Base-by-base conservation (phyloP, 2,797 vertebrate genomes). In the Saguinus oedipus region DNA sequence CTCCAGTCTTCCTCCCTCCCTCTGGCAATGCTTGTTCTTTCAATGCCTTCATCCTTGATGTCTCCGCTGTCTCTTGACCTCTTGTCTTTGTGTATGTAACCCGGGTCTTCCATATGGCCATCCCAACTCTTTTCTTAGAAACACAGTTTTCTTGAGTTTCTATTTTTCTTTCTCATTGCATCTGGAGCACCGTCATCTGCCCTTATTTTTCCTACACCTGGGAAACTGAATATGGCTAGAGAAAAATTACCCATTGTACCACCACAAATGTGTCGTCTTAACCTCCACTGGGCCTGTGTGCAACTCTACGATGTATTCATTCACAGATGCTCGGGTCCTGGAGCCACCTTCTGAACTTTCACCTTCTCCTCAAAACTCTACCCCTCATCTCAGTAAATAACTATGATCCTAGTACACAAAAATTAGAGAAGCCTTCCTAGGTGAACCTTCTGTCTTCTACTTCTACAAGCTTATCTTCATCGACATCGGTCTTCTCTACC, bases 391-490 rank as follows among this genome's bases (percentile, higher is more conserved):
- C n/a, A 17, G 19, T 76, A 30, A 70, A 90, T n/a, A 90, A 46
- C 26, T 48, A 84, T 75, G 33, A 26, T 93, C 88, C 90, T 46
- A 44, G 85, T 44, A 82, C 30, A 92, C 74, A 72, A 88, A 88
- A 90, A 61, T 84, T n/a, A 83, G 64, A 96, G 87, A 92, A 53
- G 36, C 12, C 88, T 26, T 82, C n/a, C 26, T 6, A 48, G 64
- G 44, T 20, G 7, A 84, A 55, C 14, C 70, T 74, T 78, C 72
- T 76, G 13, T 80, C 75, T 82, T 57, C 55, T 82, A 27, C 30
- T 59, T 94, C 80, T 59, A 27, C 26, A 70, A 93, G 44, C 42
- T 93, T 94, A 85, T 96, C 89, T 92, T 87, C 50, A 36, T 14
- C 46, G 88, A 95, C 86, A 83, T 78, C 78, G 64, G 17, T 93